Base-by-base conservation (phyloP, 2,797 vertebrate genomes). In the Macropodus opercularis region DNA sequence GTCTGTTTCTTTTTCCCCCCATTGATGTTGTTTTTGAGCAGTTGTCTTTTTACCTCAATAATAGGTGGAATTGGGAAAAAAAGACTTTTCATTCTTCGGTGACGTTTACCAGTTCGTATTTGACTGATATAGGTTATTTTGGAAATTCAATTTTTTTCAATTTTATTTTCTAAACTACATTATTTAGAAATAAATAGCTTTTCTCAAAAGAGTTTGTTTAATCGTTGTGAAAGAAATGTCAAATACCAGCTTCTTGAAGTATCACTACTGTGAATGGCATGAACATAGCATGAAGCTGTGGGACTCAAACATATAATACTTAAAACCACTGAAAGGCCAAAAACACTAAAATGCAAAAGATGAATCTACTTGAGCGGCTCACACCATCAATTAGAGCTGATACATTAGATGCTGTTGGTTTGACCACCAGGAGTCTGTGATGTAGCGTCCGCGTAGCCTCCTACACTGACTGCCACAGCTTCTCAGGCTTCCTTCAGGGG, bases 121-220 rank as follows among this genome's bases (percentile, higher is more conserved):
- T 91, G 88, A 91, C 86, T 90, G 88, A 87, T 80, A 84, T 87
- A 85, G 90, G 89, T 90, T 90, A 89, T 93, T 93, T 92, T 92
- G 86, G 81, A 92, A 92, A 92, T 90, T 87, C 84, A 90, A 81
- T 42, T 56, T 90, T 91, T n/a, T n/a, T n/a, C n/a, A n/a, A n/a
- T n/a, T n/a, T 72, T 93, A 91, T 93, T 93, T 93, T 93, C 91
- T 91, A 90, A 90, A 88, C 88, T 92, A 89, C 87, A 90, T 91
- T 92, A 90, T 87, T 90, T 92, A 92, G 90, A 91, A 94, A 93
- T 93, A 92, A 93, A 93, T 79, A 83, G 79, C 70, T 81, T 90
- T 90, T 90, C 80, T 77, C 64, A 48, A 85, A 69, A 41, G 17
- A 46, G 8, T 62, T n/a, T 60, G 48, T 55, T 50, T 36, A 8